Percentiles rank a stretch among this genome's conserved stretches.
Evolutionary conservation across 1,140 invertebrate genomes (phyloP).

Genomic region (Daktulosphaira vitifoliae): DNA sequence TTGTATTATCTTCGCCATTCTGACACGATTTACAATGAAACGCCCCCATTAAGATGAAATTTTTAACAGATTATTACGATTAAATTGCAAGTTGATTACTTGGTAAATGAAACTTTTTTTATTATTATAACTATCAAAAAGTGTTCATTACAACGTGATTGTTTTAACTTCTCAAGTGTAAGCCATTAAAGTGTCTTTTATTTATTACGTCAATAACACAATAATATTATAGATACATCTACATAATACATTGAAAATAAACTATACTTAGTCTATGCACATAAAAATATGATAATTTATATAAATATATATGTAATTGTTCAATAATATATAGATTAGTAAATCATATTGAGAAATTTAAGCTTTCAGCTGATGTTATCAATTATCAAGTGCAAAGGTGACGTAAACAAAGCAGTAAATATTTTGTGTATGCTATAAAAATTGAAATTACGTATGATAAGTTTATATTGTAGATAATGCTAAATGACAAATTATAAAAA

Average conservation of each 20-base stretch:
- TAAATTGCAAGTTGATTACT: neutral
- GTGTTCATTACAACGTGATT: neutral
- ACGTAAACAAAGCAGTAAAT: slow-evolving; percentile 20
- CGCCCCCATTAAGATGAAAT: slow-evolving; percentile 22
- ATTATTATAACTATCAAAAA: neutral
- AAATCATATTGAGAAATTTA: neutral
- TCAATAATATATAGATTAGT: neutral
- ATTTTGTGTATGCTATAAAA: slow-evolving; percentile 2
- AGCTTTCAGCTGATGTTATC: slow-evolving; percentile 16
- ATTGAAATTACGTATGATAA: no score
- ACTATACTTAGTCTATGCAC: neutral
- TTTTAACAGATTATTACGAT: neutral
- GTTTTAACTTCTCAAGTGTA: neutral
- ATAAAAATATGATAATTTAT: slow-evolving; percentile 6
- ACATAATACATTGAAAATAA: neutral
- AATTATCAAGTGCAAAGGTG: slow-evolving; percentile 3
- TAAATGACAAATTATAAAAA: no score
- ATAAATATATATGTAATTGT: neutral
- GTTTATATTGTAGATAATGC: no score
- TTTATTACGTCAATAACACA: neutral
- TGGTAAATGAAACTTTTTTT: neutral
- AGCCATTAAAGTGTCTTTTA: slow-evolving; percentile 3
- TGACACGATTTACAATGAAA: slow-evolving; percentile 32
- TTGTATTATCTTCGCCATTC: neutral
- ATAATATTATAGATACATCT: neutral